Evolutionary conservation across 2,113 vertebrate species (phyloP).

Genomic region (Hydrolagus affinis): DNA sequence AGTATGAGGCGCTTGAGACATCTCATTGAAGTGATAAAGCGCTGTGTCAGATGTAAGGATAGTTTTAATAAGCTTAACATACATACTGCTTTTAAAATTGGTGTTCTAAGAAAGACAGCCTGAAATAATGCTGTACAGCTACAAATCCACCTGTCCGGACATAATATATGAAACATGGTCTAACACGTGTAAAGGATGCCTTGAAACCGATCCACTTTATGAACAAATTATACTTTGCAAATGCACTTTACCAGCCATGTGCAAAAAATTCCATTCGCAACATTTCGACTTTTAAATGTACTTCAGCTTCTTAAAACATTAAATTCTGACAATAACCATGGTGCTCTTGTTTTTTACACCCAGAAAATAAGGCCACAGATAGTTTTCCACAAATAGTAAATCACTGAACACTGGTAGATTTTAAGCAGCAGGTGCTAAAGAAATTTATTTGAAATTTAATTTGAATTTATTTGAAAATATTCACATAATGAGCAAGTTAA

Average conservation of each 20-base stretch:
- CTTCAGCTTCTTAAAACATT: neutral
- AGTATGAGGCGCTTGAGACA: too few species aligned
- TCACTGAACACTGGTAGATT: too few species aligned
- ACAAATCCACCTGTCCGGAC: neutral
- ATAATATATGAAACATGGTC: neutral
- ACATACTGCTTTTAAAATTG: neutral
- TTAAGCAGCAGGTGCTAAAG: neutral
- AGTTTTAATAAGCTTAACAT: too few species aligned
- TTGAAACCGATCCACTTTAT: neutral
- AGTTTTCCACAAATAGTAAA: neutral
- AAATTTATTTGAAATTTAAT: neutral
- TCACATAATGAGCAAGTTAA: neutral
- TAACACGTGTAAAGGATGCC: neutral
- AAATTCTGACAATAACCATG: neutral
- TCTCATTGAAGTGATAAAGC: too few species aligned
- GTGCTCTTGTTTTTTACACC: neutral
- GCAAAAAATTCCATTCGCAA: neutral
- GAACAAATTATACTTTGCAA: neutral
- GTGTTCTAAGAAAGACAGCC: neutral
- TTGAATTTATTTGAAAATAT: neutral
- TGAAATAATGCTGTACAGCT: neutral
- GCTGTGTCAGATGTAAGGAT: too few species aligned
- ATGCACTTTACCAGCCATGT: neutral
- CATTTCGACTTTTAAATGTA: neutral
- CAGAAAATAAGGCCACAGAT: too few species aligned